Evolutionary conservation across 2,888 invertebrate species (phyloP).

Genomic region (Crossocerus cetratus): DNA sequence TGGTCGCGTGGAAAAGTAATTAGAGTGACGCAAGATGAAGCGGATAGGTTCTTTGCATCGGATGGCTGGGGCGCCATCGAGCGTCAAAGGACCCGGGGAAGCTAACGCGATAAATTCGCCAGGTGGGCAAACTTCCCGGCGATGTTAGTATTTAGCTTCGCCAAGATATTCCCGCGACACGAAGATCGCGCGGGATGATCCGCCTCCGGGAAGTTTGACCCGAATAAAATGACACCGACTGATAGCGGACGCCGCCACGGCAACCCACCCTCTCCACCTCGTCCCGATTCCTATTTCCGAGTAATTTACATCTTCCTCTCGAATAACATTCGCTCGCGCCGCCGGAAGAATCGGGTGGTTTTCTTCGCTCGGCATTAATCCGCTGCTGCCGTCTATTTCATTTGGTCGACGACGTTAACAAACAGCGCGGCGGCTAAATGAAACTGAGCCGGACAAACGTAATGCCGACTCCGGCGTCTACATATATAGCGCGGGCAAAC

Average conservation of each 20-base stretch:
- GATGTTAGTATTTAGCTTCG: slow-evolving; percentile 9
- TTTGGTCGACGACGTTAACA: too few species aligned
- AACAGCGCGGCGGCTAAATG: too few species aligned
- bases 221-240: not conserved
- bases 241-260: not conserved
- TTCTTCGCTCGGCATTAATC: too few species aligned
- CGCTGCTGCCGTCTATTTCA: too few species aligned
- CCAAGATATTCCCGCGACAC: slow-evolving; percentile 4
- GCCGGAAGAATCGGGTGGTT: too few species aligned
- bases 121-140: slow-evolving; percentile 4
- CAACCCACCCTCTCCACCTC: not conserved
- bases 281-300: slow-evolving; percentile 10
- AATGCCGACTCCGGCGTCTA: too few species aligned
- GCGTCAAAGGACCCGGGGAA: not conserved
- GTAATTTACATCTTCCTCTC: too few species aligned
- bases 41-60: not conserved
- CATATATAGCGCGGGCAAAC: too few species aligned
- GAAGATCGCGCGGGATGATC: not conserved
- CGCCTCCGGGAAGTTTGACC: not conserved
- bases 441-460: too few species aligned
- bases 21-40: not conserved
- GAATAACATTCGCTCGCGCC: too few species aligned
- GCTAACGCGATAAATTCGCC: not conserved
- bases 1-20: not conserved
- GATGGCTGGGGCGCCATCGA: not conserved